phyloP scores from a whole-genome alignment of 2,797 vertebrate genomes.

The Toxotes lorentzi region DNA sequence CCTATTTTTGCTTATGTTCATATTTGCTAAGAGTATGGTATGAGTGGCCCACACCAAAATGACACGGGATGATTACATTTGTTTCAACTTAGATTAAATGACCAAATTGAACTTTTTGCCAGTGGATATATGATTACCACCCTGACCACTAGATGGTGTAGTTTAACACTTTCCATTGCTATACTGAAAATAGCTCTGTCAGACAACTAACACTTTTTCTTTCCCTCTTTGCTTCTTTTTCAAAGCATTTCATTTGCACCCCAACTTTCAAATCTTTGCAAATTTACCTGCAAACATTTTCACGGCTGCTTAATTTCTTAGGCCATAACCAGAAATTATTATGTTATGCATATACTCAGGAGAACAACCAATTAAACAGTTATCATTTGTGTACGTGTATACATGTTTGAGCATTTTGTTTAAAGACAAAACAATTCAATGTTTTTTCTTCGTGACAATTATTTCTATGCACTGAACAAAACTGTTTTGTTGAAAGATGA shows the following conservation, averaged over 20 bases:
- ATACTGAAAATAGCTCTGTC: neutral
- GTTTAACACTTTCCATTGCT: neutral
- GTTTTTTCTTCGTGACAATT: slow-evolving; percentile 5
- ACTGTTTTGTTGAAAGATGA: slow-evolving; percentile 1
- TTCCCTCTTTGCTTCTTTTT: neutral
- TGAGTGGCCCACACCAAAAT: neutral
- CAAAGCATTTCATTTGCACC: neutral
- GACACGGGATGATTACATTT: neutral
- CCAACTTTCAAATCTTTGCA: neutral
- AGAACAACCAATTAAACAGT: slow-evolving; percentile 21
- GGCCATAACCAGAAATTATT: slow-evolving; percentile 5
- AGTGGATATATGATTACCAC: neutral
- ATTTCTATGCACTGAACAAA: slow-evolving; percentile 9
- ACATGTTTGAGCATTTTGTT: slow-evolving; percentile 4
- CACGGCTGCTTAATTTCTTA: neutral
- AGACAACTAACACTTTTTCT: neutral
- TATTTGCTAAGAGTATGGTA: neutral
- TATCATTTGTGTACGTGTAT: slow-evolving; percentile 4
- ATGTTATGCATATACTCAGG: slow-evolving; percentile 59
- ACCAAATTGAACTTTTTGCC: neutral
- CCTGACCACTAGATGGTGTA: neutral
- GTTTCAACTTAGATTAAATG: neutral
- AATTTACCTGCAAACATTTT: neutral
- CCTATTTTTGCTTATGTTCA: neutral
- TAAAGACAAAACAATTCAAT: neutral